Conservation (phyloP, 2,797 vertebrate species). For the Siniperca scherzeri region DNA sequence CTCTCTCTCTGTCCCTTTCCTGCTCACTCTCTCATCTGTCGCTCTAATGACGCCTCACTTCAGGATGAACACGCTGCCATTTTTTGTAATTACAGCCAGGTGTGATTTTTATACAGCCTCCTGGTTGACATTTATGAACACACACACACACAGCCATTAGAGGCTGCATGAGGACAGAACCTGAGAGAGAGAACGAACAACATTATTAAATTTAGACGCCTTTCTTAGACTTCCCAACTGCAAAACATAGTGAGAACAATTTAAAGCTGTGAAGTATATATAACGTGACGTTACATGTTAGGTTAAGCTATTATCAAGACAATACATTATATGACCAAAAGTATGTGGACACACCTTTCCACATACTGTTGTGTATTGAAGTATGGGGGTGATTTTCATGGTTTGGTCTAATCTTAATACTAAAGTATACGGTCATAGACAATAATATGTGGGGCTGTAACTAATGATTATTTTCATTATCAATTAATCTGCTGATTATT, state of each 20-base stretch:
- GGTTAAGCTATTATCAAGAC: not conserved
- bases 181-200: conserved; percentile 9
- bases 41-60: conserved; percentile 66
- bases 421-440: not conserved
- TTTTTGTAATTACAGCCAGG: conserved; percentile 78
- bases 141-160: conserved; percentile 49
- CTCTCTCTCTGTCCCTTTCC: conserved; percentile 28
- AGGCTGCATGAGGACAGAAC: conserved; percentile 29
- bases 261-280: not conserved
- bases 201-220: conserved; percentile 20
- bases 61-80: conserved; percentile 66
- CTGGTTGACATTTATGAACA: conserved; percentile 79
- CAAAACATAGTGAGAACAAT: conserved; percentile 4
- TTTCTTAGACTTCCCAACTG: conserved; percentile 9
- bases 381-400: not conserved
- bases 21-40: conserved; percentile 58
- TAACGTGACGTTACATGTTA: not conserved
- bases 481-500: not conserved
- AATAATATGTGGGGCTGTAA: not conserved
- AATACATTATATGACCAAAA: not conserved
- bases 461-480: not conserved
- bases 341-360: not conserved
- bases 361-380: not conserved
- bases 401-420: not conserved
- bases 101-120: conserved; percentile 72